Evolutionary conservation across 2,113 vertebrate genomes (phyloP).

Genomic region (Psephotus haematonotus): DNA sequence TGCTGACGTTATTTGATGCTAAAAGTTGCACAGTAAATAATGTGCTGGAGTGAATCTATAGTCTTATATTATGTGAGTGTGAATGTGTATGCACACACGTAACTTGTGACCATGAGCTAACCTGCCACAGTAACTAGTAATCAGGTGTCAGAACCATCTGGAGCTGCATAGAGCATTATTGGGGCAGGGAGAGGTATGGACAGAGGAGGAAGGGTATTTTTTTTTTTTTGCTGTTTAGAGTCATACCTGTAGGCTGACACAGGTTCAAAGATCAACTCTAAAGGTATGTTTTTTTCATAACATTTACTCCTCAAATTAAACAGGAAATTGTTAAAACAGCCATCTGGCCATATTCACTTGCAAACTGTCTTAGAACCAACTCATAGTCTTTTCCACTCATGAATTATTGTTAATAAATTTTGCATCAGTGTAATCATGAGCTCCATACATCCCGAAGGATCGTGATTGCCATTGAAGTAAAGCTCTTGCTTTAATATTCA

Average conservation of each 20-base stretch:
- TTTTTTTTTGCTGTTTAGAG: neutral
- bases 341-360: neutral
- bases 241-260: neutral
- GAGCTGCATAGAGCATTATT: neutral
- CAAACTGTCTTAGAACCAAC: neutral
- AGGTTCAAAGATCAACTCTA: neutral
- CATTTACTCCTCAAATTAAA: neutral
- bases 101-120: neutral
- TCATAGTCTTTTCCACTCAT: neutral
- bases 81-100: neutral
- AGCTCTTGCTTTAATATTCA: neutral
- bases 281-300: neutral
- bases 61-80: neutral
- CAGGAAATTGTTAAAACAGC: neutral
- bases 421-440: neutral
- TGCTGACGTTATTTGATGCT: neutral
- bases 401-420: neutral
- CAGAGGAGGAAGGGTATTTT: neutral
- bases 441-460: neutral
- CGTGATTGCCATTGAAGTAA: neutral
- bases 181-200: neutral
- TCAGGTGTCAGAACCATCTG: fast-evolving
- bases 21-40: neutral
- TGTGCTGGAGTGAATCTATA: neutral
- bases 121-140: neutral